These are phyloP conservation scores for Brachionus angularis DNA, from an alignment of 1,140 invertebrate species.

Conservation along the genomic window DNA sequence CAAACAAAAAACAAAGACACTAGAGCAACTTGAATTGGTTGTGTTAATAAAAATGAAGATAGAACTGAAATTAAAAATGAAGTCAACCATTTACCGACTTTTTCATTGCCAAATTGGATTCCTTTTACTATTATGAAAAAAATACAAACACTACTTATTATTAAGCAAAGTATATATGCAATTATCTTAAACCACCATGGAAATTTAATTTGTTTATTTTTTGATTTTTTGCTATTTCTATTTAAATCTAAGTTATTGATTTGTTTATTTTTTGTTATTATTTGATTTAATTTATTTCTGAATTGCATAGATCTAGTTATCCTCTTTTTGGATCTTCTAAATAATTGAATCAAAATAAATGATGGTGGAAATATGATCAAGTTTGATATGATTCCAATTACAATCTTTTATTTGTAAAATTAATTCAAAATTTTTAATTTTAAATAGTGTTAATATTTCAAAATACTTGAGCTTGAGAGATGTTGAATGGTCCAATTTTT, in stretches of 20 bases:
- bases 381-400: conserved; percentile 53
- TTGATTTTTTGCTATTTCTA: not conserved
- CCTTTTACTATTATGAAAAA: conserved; percentile 63
- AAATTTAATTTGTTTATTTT: conserved; percentile 49
- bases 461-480: conserved; percentile 50
- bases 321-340: conserved; percentile 57
- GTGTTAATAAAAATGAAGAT: conserved; percentile 61
- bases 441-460: no score
- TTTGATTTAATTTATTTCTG: not conserved
- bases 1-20: conserved; percentile 60
- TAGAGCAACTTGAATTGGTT: conserved; percentile 61
- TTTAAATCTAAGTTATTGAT: conserved; percentile 16
- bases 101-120: conserved; percentile 62
- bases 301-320: conserved; percentile 47
- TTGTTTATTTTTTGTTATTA: no score
- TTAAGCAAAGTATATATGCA: conserved; percentile 59
- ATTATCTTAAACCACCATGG: conserved; percentile 61
- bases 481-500: conserved; percentile 58
- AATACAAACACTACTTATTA: conserved; percentile 54
- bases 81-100: conserved; percentile 63
- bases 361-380: conserved; percentile 61
- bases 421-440: not conserved
- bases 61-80: conserved; percentile 63
- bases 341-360: conserved; percentile 60
- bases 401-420: conserved; percentile 50